Conservation (phyloP, 2,888 invertebrate genomes). For the Apocheima hispidaria region DNA sequence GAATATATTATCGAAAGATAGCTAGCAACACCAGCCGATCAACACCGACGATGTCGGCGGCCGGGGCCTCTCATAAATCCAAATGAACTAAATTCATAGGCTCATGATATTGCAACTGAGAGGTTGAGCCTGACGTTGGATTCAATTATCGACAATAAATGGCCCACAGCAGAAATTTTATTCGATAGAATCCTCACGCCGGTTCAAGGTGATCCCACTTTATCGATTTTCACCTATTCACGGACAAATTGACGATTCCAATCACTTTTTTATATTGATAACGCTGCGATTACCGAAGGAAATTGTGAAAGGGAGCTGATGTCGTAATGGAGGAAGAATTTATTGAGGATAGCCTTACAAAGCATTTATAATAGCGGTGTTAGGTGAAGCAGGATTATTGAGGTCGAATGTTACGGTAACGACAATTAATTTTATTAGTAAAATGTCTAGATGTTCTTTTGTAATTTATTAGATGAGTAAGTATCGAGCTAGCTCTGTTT, state of each 20-base stretch:
- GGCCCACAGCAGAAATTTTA: slow-evolving; percentile 73
- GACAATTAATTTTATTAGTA: slow-evolving; percentile 44
- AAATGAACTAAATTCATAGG: slow-evolving; percentile 69
- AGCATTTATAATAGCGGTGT: slow-evolving; percentile 41
- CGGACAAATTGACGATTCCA: slow-evolving; percentile 62
- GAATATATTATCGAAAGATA: slow-evolving; percentile 3
- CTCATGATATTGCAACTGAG: slow-evolving; percentile 65
- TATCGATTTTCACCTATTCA: slow-evolving; percentile 66
- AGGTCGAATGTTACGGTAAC: slow-evolving; percentile 41
- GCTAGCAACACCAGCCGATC: slow-evolving; percentile 12
- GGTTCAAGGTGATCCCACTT: slow-evolving; percentile 67
- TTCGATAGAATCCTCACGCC: slow-evolving; percentile 71
- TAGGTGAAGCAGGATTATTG: slow-evolving; percentile 43
- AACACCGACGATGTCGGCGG: slow-evolving; percentile 14
- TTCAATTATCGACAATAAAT: slow-evolving; percentile 80
- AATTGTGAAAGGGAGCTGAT: slow-evolving; percentile 50
- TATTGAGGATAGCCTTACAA: slow-evolving; percentile 52
- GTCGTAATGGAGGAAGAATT: slow-evolving; percentile 52
- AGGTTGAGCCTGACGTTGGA: slow-evolving; percentile 69
- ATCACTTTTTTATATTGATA: slow-evolving; percentile 53
- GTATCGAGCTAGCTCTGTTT: not conserved
- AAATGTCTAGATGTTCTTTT: slow-evolving; percentile 24
- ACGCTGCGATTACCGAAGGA: slow-evolving; percentile 52
- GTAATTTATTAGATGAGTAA: slow-evolving; percentile 13
- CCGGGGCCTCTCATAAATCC: slow-evolving; percentile 54